These are phyloP conservation scores for Pollenia amentaria DNA, from an alignment of 2,888 invertebrate species.

Conservation along the genomic window DNA sequence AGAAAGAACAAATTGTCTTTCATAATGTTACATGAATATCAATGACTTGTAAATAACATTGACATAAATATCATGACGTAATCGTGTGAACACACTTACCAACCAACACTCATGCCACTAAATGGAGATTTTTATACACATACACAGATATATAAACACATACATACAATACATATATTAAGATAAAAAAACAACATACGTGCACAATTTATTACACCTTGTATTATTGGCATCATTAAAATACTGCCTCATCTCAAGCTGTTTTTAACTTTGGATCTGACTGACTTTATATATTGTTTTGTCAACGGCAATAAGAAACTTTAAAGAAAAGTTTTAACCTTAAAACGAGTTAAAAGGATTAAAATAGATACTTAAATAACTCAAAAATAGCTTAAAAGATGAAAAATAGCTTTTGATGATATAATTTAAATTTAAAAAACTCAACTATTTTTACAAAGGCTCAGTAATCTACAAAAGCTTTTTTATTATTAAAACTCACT, in stretches of 20 bases:
- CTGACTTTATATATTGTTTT: neutral
- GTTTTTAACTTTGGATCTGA: neutral
- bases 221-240: slow-evolving; percentile 68
- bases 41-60: slow-evolving; percentile 73
- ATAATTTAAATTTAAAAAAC: no score
- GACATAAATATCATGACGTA: slow-evolving; percentile 73
- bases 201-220: slow-evolving; percentile 70
- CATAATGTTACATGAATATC: slow-evolving; percentile 68
- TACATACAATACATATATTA: neutral
- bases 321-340: slow-evolving; percentile 28
- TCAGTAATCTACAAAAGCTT: no score
- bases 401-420: neutral
- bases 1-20: slow-evolving; percentile 54
- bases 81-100: slow-evolving; percentile 40
- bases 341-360: neutral
- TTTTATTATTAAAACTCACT: no score
- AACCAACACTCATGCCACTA: neutral
- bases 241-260: slow-evolving; percentile 39
- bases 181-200: neutral
- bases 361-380: neutral
- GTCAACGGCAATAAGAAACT: slow-evolving; percentile 1
- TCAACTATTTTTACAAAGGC: no score
- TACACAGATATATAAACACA: neutral
- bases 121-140: neutral
- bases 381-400: neutral